Evolutionary conservation across 2,888 invertebrate species (phyloP).

Genomic region (Parthenolecanium corni): DNA sequence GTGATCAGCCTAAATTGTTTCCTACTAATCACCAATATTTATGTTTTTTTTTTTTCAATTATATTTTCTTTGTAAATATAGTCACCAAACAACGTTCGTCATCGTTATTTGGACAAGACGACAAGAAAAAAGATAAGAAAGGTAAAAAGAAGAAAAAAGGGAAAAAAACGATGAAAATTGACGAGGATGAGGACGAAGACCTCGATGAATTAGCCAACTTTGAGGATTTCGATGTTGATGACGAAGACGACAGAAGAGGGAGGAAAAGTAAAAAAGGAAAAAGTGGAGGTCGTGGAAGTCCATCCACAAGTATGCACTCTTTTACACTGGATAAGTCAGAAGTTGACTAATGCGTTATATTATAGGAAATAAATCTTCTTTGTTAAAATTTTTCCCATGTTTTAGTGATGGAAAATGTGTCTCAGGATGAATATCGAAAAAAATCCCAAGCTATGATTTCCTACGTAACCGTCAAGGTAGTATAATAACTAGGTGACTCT

Average conservation of each 20-base stretch:
- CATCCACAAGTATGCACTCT: constrained; percentile 11
- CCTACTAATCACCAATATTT: neutral
- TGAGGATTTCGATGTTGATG: constrained; percentile 12
- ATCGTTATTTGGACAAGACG: constrained; percentile 28
- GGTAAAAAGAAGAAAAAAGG: constrained; percentile 37
- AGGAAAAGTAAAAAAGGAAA: constrained; percentile 16
- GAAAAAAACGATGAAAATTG: constrained; percentile 35
- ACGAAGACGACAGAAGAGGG: constrained; percentile 1
- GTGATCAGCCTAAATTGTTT: too few relatives aligned
- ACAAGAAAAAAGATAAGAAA: constrained; percentile 38
- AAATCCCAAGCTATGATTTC: neutral
- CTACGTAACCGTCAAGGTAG: constrained; percentile 14
- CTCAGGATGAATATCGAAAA: constrained; percentile 29
- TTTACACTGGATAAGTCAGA: neutral
- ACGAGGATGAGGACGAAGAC: constrained; percentile 33
- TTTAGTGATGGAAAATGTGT: constrained; percentile 33
- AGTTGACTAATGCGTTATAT: neutral
- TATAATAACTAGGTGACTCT: neutral
- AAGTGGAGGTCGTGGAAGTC: constrained; percentile 10
- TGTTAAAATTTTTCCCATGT: neutral
- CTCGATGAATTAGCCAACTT: constrained; percentile 19
- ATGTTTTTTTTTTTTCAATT: neutral
- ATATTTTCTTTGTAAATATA: neutral
- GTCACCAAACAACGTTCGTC: constrained; percentile 24
- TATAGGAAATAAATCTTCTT: too few relatives aligned